These are phyloP conservation scores for Tetragonisca angustula DNA, from an alignment of 2,888 invertebrate genomes.

Conservation along the genomic window DNA sequence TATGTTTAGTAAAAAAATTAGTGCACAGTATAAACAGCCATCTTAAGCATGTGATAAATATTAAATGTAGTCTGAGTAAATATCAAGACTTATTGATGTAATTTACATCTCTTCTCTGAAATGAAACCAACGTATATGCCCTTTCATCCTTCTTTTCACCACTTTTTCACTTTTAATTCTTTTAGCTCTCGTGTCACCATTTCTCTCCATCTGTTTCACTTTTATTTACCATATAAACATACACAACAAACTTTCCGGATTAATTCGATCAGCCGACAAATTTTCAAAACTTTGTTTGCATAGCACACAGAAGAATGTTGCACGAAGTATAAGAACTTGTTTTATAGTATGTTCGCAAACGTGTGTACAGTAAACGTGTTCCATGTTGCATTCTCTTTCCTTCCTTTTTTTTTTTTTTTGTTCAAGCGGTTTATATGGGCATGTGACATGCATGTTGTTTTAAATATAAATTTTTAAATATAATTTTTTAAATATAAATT, in stretches of 20 bases:
- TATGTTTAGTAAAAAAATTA: too few relatives aligned
- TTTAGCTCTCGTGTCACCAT: conserved; percentile 18
- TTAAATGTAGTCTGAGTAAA: too few relatives aligned
- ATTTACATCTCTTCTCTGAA: conserved; percentile 71
- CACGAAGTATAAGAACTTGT: not conserved
- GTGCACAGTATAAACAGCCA: too few relatives aligned
- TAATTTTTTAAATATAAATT: too few relatives aligned
- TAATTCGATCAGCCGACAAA: not conserved
- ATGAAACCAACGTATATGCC: conserved; percentile 64
- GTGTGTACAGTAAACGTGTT: conserved; percentile 4
- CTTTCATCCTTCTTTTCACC: conserved; percentile 38
- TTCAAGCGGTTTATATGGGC: not conserved
- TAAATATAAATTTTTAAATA: not conserved
- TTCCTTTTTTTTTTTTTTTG: not conserved
- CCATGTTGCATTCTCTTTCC: not conserved
- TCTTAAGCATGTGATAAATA: too few relatives aligned
- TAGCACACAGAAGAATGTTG: not conserved
- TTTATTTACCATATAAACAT: not conserved
- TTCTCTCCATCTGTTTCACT: not conserved
- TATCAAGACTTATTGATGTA: too few relatives aligned
- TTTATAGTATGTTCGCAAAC: conserved; percentile 12
- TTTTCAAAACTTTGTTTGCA: not conserved
- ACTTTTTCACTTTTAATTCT: conserved; percentile 51
- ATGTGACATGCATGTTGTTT: not conserved
- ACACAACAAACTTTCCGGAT: not conserved